Conservation (phyloP, 2,113 vertebrate genomes). For the Rhinoptilus africanus region DNA sequence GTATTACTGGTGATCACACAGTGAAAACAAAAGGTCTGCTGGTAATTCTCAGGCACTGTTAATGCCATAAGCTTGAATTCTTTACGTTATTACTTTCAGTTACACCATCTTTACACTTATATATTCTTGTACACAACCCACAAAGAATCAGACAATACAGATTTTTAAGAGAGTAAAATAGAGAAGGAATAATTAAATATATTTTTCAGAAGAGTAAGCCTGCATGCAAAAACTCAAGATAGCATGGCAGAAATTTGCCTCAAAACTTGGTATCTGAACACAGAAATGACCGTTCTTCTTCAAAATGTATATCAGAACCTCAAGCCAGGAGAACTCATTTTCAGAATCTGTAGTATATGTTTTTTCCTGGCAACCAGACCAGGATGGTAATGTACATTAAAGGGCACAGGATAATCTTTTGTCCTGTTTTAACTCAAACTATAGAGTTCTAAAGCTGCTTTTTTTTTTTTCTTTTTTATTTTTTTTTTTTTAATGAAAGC, state of each 20-base stretch:
- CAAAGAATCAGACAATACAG: neutral
- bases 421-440: neutral
- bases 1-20: constrained; percentile 4
- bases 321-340: neutral
- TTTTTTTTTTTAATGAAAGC: neutral
- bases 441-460: neutral
- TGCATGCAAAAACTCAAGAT: neutral
- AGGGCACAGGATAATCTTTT: neutral
- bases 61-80: neutral
- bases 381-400: neutral
- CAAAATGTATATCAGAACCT: neutral
- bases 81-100: neutral
- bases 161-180: neutral
- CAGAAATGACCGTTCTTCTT: neutral
- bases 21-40: constrained; percentile 2
- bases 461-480: neutral
- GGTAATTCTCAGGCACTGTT: neutral
- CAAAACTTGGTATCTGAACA: neutral
- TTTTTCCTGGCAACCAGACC: neutral
- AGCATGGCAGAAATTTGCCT: neutral
- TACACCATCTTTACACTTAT: neutral
- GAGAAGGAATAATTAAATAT: neutral
- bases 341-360: neutral
- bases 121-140: neutral
- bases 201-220: neutral